These are phyloP conservation scores for Altica lythri DNA, from an alignment of 2,888 invertebrate genomes.

Conservation along the genomic window DNA sequence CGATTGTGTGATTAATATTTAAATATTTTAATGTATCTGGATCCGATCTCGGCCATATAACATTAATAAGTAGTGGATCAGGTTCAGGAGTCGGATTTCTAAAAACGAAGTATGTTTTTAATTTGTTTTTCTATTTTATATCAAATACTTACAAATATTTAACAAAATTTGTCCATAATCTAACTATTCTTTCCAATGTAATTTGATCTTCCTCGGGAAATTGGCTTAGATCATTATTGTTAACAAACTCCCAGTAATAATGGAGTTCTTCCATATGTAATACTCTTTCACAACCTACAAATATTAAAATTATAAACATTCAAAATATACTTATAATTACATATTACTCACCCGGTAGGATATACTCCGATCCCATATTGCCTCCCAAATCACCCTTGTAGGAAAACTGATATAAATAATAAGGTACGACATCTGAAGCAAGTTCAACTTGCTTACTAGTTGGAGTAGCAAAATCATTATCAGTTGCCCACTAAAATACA, in stretches of 20 bases:
- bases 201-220: slow-evolving; percentile 18
- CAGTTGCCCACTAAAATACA: slow-evolving; percentile 22
- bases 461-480: slow-evolving; percentile 18
- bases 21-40: slow-evolving; percentile 14
- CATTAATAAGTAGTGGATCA: slow-evolving; percentile 13
- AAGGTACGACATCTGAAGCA: slow-evolving; percentile 1
- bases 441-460: slow-evolving; percentile 22
- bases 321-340: neutral
- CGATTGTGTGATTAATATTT: slow-evolving; percentile 21
- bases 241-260: slow-evolving; percentile 21
- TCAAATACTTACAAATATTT: slow-evolving; percentile 20
- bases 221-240: slow-evolving; percentile 12
- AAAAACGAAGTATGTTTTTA: neutral
- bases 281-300: slow-evolving; percentile 21
- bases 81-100: slow-evolving; percentile 25
- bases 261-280: slow-evolving; percentile 21
- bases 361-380: neutral
- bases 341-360: slow-evolving; percentile 9
- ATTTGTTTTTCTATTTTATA: neutral
- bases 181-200: slow-evolving; percentile 7
- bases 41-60: slow-evolving; percentile 19
- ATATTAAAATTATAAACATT: neutral
- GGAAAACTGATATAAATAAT: slow-evolving; percentile 24
- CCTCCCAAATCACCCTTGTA: slow-evolving; percentile 23
- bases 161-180: slow-evolving; percentile 22